A percentile compares a stretch with the other conserved stretches of the same genome.
phyloP scores from a whole-genome alignment of 2,797 vertebrate species.

The Halcyon chelicuti region DNA sequence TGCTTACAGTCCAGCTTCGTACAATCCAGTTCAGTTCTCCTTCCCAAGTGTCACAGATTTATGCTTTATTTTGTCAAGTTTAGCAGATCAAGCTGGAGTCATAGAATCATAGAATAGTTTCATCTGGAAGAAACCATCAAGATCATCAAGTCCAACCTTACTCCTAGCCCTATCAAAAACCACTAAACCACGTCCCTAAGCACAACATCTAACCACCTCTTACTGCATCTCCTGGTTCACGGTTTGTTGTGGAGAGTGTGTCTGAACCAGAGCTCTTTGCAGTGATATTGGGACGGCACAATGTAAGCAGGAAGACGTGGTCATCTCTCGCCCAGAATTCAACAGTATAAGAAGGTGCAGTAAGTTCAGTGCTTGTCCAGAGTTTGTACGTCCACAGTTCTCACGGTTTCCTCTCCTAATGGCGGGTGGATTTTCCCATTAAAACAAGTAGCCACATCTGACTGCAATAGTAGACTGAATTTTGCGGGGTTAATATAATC shows the following conservation, averaged over 20 bases:
- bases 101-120: too few relatives aligned
- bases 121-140: too few relatives aligned
- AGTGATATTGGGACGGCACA: rapidly evolving
- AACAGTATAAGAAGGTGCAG: rapidly evolving
- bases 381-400: background rate
- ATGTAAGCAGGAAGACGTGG: background rate
- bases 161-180: too few relatives aligned
- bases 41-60: background rate
- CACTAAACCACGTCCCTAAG: too few relatives aligned
- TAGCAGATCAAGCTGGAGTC: background rate
- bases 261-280: background rate
- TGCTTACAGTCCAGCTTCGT: background rate
- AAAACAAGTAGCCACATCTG: background rate
- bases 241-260: background rate
- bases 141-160: too few relatives aligned
- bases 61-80: background rate
- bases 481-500: background rate
- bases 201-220: background rate
- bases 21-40: background rate
- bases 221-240: background rate
- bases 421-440: background rate
- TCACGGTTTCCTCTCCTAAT: background rate
- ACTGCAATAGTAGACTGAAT: background rate
- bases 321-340: background rate
- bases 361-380: background rate